phyloP scores from a whole-genome alignment of 2,888 invertebrate species.

The Coelogynopora nodosa region DNA sequence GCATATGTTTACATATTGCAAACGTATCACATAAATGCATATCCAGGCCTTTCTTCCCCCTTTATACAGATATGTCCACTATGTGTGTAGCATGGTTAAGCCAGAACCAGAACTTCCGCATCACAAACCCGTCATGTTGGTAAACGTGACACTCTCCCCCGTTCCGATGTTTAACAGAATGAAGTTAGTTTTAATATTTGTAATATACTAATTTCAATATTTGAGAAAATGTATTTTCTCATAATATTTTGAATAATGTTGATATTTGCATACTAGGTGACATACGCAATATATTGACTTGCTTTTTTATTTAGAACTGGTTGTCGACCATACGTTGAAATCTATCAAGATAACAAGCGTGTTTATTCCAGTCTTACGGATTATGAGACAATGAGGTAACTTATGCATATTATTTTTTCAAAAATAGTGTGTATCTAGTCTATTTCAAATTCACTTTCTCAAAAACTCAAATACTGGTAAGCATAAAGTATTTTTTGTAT shows the following conservation, averaged over 20 bases:
- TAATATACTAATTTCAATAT: neutral
- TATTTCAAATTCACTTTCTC: too few species aligned
- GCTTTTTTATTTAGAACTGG: constrained; percentile 70
- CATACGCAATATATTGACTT: too few species aligned
- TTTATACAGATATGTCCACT: constrained; percentile 73
- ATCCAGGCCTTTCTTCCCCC: neutral
- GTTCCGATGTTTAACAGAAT: constrained; percentile 88
- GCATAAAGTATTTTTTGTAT: too few species aligned
- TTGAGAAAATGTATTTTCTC: constrained; percentile 22
- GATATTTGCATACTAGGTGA: too few species aligned
- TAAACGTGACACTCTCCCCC: constrained; percentile 77
- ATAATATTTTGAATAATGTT: too few species aligned
- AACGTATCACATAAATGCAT: too few species aligned
- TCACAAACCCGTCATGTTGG: constrained; percentile 75
- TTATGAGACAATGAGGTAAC: constrained; percentile 77
- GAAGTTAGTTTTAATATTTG: constrained; percentile 65
- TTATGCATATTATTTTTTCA: neutral
- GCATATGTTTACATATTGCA: too few species aligned
- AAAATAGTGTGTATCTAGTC: too few species aligned
- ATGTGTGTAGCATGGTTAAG: constrained; percentile 74
- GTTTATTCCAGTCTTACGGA: constrained; percentile 75
- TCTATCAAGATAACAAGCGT: constrained; percentile 76
- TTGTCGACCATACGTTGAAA: constrained; percentile 84
- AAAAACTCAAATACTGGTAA: too few species aligned
- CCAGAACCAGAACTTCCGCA: constrained; percentile 74